These are phyloP conservation scores for Zaprionus ornatus DNA, from an alignment of 1,140 invertebrate genomes.

Conservation along the genomic window DNA sequence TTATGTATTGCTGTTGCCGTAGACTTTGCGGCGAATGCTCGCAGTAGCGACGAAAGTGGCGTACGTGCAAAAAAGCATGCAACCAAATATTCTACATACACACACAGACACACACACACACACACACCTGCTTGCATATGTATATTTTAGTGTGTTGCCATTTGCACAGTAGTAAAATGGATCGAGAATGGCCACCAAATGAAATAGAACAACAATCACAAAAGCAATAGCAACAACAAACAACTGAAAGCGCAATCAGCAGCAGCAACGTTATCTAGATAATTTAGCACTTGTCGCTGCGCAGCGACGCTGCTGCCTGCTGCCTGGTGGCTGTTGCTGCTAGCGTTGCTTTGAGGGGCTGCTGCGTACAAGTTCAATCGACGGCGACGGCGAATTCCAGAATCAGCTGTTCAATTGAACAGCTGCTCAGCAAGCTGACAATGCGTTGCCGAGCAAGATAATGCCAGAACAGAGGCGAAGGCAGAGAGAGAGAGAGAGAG, in stretches of 20 bases:
- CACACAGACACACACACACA: not conserved
- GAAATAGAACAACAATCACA: conserved; percentile 8
- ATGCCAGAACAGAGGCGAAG: not conserved
- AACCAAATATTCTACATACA: conserved; percentile 65
- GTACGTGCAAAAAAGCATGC: conserved; percentile 83
- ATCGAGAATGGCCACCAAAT: conserved; percentile 35
- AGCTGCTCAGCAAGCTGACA: conserved; percentile 29
- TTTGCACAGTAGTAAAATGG: conserved; percentile 34
- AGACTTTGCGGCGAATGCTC: conserved; percentile 48
- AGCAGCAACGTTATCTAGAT: conserved; percentile 21
- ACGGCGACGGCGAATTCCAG: conserved; percentile 25
- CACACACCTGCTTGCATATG: not conserved
- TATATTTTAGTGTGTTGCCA: conserved; percentile 21
- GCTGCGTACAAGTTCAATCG: conserved; percentile 23
- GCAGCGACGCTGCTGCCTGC: not conserved
- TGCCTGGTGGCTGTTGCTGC: not conserved
- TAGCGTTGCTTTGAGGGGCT: too few relatives aligned
- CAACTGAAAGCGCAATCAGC: not conserved
- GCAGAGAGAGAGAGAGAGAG: not conserved
- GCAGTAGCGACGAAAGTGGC: conserved; percentile 54
- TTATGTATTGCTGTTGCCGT: conserved; percentile 21
- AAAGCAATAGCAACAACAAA: not conserved
- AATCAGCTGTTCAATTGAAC: conserved; percentile 40
- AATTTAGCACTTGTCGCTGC: conserved; percentile 31
- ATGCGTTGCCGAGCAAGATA: not conserved